Conservation (phyloP, 1,140 invertebrate species). For the Lucilia cuprina region DNA sequence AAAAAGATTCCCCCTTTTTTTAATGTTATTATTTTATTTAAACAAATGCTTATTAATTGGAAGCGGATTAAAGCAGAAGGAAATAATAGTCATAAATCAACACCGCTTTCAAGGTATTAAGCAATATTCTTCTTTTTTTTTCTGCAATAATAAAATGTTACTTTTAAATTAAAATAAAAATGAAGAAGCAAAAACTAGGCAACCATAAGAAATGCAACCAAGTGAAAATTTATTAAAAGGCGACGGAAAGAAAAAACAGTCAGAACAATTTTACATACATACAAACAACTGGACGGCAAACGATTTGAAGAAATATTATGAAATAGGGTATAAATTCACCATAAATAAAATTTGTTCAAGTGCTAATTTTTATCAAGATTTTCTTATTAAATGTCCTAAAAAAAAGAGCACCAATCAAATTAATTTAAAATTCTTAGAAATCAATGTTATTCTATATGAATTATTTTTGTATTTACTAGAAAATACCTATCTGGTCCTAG, state of each 20-base stretch:
- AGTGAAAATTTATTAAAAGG: background rate
- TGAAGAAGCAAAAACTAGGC: background rate
- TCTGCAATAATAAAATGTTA: background rate
- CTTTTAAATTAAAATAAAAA: background rate
- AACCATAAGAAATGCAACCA: slow-evolving; percentile 1
- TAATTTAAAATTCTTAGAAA: too few relatives aligned
- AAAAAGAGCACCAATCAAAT: background rate
- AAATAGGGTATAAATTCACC: background rate
- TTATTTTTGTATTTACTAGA: too few relatives aligned
- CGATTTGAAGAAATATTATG: background rate
- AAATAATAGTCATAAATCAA: background rate
- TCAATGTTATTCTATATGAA: too few relatives aligned
- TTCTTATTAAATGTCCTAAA: background rate
- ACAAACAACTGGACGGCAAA: background rate
- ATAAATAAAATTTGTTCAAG: background rate
- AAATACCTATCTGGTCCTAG: too few relatives aligned
- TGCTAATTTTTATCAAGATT: background rate
- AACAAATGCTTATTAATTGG: background rate
- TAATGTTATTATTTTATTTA: background rate
- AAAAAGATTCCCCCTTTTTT: background rate
- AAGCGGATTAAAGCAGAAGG: background rate
- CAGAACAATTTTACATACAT: background rate
- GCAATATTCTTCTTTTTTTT: background rate
- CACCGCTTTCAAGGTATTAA: background rate
- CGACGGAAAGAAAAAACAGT: background rate